Percentiles rank a stretch among this genome's conserved stretches.
Conservation (phyloP, 92 coral and sea anemone genomes). For the Phenganax subtilis region DNA sequence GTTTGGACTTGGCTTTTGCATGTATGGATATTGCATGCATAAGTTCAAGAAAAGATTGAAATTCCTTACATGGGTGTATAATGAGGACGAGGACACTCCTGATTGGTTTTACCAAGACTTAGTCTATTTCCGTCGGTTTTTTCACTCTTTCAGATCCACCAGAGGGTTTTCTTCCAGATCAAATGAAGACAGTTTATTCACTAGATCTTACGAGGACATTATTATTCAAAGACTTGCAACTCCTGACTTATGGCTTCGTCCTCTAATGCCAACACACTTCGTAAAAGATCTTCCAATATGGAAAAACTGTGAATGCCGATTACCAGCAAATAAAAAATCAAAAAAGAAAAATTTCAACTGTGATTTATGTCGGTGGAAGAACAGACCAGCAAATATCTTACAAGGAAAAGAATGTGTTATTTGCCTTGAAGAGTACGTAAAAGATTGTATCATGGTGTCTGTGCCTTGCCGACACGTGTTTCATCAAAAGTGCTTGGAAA, state of each 20-base stretch:
- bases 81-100: constrained; percentile 56
- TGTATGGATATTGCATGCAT: constrained; percentile 59
- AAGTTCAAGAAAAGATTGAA: constrained; percentile 63
- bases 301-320: constrained; percentile 61
- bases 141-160: constrained; percentile 63
- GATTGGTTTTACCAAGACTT: constrained; percentile 96
- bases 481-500: constrained; percentile 80
- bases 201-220: constrained; percentile 48
- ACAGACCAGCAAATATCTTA: constrained; percentile 65
- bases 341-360: constrained; percentile 6
- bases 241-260: constrained; percentile 94
- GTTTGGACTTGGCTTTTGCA: constrained; percentile 55
- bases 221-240: constrained; percentile 85
- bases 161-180: constrained; percentile 61
- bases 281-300: constrained; percentile 84
- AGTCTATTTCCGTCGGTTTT: constrained; percentile 62
- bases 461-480: constrained; percentile 90
- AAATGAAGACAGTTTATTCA: constrained; percentile 70
- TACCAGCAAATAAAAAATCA: constrained; percentile 8
- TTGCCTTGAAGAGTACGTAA: constrained; percentile 76
- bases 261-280: constrained; percentile 87
- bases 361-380: constrained; percentile 48
- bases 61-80: constrained; percentile 51
- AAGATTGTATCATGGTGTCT: constrained; percentile 65
- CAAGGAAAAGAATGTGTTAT: constrained; percentile 71